Percentiles rank a stretch among this genome's conserved stretches.
Conservation (phyloP, 92 coral and sea anemone genomes). For the Parazoanthus swiftii region DNA sequence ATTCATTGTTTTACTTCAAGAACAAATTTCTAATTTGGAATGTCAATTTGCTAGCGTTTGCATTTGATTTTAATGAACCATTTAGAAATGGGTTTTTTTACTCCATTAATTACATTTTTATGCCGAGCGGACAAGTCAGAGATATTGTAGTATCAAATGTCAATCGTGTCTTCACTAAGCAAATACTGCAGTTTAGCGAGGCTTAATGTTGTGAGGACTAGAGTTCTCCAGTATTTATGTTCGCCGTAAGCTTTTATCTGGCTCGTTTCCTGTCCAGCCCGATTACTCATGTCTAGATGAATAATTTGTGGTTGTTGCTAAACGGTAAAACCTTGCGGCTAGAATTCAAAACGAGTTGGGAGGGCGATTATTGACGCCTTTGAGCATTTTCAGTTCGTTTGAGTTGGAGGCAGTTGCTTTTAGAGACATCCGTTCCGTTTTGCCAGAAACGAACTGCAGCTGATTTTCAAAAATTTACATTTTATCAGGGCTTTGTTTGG, state of each 20-base stretch:
- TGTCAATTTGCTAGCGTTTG: constrained; percentile 14
- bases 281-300: neutral
- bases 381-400: no score
- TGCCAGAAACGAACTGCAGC: neutral
- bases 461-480: neutral
- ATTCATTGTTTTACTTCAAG: no score
- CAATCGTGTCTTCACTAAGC: neutral
- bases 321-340: neutral
- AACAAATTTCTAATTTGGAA: neutral
- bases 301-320: neutral
- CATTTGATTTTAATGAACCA: constrained; percentile 27
- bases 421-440: neutral
- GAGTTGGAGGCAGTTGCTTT: no score
- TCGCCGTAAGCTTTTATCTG: neutral
- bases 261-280: constrained; percentile 16
- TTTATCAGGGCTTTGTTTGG: neutral
- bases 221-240: neutral
- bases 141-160: constrained; percentile 31
- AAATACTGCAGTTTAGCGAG: neutral
- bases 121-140: neutral
- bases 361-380: no score
- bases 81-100: neutral
- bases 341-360: no score
- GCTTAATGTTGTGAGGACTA: constrained; percentile 6
- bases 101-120: neutral